phyloP scores from a whole-genome alignment of 2,797 vertebrate species.

The Champsocephalus esox region DNA sequence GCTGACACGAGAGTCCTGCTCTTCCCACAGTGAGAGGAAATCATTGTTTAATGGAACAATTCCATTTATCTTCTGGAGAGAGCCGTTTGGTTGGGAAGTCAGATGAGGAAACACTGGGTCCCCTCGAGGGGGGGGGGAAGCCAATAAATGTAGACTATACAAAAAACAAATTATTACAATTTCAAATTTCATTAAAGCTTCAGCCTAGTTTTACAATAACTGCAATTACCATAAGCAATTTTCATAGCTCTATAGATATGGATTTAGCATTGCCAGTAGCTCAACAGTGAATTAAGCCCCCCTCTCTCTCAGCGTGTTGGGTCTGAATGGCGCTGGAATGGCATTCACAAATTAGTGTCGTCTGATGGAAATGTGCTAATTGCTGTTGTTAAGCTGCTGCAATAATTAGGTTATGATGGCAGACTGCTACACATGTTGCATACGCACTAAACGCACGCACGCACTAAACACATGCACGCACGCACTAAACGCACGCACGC shows the following conservation, averaged over 20 bases:
- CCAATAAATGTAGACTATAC: constrained; percentile 56
- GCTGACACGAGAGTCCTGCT: constrained; percentile 22
- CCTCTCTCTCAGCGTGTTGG: constrained; percentile 48
- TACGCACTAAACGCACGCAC: constrained; percentile 24
- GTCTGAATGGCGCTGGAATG: constrained; percentile 74
- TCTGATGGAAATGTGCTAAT: constrained; percentile 87
- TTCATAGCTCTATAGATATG: constrained; percentile 77
- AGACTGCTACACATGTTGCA: constrained; percentile 72
- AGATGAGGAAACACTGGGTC: constrained; percentile 56
- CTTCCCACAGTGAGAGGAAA: constrained; percentile 33
- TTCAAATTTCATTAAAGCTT: constrained; percentile 77
- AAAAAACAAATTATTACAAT: constrained; percentile 77
- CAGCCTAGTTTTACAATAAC: constrained; percentile 77
- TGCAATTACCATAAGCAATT: constrained; percentile 79
- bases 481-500: constrained; percentile 20
- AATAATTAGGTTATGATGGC: constrained; percentile 87
- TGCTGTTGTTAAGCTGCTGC: constrained; percentile 85
- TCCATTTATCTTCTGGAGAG: constrained; percentile 49
- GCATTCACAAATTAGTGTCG: constrained; percentile 85
- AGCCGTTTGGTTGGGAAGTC: constrained; percentile 52
- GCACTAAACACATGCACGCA: background rate
- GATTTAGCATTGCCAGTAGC: constrained; percentile 75
- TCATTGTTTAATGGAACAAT: constrained; percentile 55
- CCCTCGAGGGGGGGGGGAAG: constrained; percentile 24
- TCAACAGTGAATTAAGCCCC: constrained; percentile 66